Evolutionary conservation across 2,797 vertebrate genomes (phyloP).

Genomic region (Pantherophis alleghaniensis): DNA sequence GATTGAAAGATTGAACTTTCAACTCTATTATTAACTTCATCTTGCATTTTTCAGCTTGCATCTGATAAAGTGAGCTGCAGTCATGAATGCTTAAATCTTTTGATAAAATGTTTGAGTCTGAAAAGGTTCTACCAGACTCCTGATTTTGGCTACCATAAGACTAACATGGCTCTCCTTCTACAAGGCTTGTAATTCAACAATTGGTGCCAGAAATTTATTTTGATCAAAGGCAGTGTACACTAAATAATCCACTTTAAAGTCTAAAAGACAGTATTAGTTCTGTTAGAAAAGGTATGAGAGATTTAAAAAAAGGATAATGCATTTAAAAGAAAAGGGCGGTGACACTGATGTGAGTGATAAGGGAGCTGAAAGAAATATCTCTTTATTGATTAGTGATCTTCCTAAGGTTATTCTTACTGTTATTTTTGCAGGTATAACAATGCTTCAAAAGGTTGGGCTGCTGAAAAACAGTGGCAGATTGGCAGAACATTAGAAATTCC

Average conservation of each 20-base stretch:
- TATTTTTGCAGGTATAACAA: neutral
- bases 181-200: neutral
- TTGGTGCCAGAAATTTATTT: neutral
- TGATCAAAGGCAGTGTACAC: neutral
- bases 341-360: neutral
- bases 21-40: neutral
- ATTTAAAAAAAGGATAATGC: neutral
- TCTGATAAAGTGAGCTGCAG: neutral
- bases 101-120: neutral
- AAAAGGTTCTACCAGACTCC: neutral
- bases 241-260: neutral
- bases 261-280: neutral
- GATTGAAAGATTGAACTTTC: neutral
- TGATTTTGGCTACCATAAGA: neutral
- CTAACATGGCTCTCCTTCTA: neutral
- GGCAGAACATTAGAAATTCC: neutral
- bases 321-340: neutral
- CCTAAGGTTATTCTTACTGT: neutral
- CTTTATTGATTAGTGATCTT: neutral
- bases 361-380: neutral
- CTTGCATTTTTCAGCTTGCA: neutral
- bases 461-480: neutral
- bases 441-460: neutral
- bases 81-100: neutral
- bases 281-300: neutral